Conservation (phyloP, 2,113 vertebrate genomes). For the Mus pahari region DNA sequence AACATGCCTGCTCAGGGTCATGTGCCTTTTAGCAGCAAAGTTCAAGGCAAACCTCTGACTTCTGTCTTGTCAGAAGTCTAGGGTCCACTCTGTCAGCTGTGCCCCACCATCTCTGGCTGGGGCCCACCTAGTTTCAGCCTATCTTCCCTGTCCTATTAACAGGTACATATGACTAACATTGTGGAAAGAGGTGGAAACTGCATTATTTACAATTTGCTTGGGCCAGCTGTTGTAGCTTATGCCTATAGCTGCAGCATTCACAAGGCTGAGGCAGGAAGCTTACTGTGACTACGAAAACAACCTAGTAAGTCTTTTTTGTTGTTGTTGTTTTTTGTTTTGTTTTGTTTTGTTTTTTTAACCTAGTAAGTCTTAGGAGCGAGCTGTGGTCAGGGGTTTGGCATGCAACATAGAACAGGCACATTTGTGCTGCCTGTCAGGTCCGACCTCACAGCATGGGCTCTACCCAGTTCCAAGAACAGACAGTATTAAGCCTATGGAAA, state of each 20-base stretch:
- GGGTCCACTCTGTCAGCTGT: accelerated
- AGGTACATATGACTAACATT: accelerated
- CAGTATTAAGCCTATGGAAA: background rate
- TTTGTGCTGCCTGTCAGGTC: accelerated
- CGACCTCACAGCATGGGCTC: background rate
- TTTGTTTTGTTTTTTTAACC: too few species aligned
- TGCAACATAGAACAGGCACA: accelerated
- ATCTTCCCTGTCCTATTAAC: background rate
- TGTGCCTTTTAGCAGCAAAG: background rate
- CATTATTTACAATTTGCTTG: background rate
- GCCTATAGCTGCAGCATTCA: background rate
- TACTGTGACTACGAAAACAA: background rate
- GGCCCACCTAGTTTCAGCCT: too few species aligned
- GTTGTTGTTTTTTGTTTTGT: too few species aligned
- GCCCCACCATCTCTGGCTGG: accelerated
- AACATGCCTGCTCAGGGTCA: background rate
- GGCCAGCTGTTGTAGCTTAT: background rate
- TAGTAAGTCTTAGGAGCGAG: background rate
- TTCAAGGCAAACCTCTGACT: background rate
- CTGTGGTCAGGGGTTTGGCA: background rate
- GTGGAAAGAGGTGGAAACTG: background rate
- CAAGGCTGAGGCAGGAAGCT: background rate
- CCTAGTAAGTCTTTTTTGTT: too few species aligned
- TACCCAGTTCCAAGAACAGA: background rate
- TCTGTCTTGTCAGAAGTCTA: background rate